Evolutionary conservation across 2,113 vertebrate genomes (phyloP).

Genomic region (human (Homo sapiens)): GRCh38 chr18:64964001-64964500

Average conservation of each 20-base stretch:
- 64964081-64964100: background rate
- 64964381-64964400: accelerated
- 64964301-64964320: background rate
- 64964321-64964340: background rate
- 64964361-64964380: background rate
- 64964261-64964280: background rate
- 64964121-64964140: background rate
- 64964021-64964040: background rate
- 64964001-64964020: background rate
- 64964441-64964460: accelerated
- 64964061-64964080: background rate
- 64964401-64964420: background rate
- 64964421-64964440: accelerated
- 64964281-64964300: background rate
- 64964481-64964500: background rate
- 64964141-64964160: background rate
- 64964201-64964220: background rate
- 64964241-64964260: background rate
- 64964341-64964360: background rate
- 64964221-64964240: background rate
- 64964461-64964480: background rate
- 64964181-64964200: background rate
- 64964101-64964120: background rate
- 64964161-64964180: background rate
- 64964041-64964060: background rate